These are phyloP conservation scores for Acanthurus tractus DNA, from an alignment of 2,797 vertebrate species.

Conservation along the genomic window DNA sequence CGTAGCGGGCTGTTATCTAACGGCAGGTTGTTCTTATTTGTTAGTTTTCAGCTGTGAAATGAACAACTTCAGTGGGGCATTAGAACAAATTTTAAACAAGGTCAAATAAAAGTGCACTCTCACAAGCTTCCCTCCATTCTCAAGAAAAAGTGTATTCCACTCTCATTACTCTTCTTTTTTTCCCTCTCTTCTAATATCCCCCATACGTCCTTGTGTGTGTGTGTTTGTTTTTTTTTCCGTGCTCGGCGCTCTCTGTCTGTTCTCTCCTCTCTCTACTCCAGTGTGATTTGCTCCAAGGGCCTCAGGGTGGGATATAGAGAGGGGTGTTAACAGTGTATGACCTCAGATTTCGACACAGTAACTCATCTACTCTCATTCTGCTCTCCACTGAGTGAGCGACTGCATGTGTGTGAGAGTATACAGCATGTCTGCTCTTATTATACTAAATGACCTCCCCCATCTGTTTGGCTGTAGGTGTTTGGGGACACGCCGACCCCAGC, in stretches of 20 bases:
- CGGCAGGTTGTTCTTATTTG: constrained; percentile 56
- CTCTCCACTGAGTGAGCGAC: constrained; percentile 54
- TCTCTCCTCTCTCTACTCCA: constrained; percentile 55
- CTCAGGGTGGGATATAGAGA: constrained; percentile 69
- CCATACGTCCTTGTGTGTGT: constrained; percentile 43
- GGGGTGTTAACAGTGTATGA: constrained; percentile 75
- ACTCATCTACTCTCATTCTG: constrained; percentile 69
- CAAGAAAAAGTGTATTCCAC: constrained; percentile 52
- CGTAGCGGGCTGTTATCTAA: constrained; percentile 37
- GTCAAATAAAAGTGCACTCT: constrained; percentile 56
- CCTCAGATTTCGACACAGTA: constrained; percentile 74
- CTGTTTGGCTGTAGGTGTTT: constrained; percentile 84
- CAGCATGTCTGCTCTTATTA: constrained; percentile 49
- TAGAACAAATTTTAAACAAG: constrained; percentile 66
- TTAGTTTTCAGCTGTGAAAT: constrained; percentile 69
- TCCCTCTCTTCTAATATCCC: constrained; percentile 55
- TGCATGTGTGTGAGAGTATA: constrained; percentile 30
- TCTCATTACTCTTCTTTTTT: constrained; percentile 44
- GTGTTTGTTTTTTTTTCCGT: not conserved
- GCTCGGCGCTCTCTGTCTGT: constrained; percentile 45
- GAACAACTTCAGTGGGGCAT: constrained; percentile 53
- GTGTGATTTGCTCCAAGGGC: constrained; percentile 70
- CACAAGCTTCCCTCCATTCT: constrained; percentile 25
- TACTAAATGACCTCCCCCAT: constrained; percentile 64
- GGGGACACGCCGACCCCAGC: constrained; percentile 82